These are phyloP conservation scores for Amazona guildingii DNA, from an alignment of 2,113 vertebrate genomes.

Conservation along the genomic window DNA sequence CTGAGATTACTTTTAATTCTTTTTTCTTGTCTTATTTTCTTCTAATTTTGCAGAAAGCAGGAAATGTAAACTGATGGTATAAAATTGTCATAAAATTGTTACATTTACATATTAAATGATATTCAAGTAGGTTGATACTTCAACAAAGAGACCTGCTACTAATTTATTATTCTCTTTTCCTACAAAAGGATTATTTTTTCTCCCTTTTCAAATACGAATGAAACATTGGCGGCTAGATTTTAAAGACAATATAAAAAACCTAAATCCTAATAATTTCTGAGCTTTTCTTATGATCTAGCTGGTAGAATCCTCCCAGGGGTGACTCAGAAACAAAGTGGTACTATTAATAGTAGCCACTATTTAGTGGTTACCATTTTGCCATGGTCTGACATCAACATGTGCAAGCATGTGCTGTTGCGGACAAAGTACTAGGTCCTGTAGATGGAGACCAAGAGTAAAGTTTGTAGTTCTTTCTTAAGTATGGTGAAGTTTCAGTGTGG, in stretches of 20 bases:
- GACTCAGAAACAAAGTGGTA: neutral
- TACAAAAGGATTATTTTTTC: neutral
- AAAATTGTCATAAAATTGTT: neutral
- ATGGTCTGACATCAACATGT: accelerated
- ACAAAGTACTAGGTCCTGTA: neutral
- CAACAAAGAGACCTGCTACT: neutral
- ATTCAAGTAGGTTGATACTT: neutral
- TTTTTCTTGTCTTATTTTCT: neutral
- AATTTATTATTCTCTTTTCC: neutral
- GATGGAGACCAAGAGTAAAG: neutral
- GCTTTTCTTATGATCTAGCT: neutral
- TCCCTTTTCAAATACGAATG: neutral
- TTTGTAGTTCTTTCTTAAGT: neutral
- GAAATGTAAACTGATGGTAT: neutral
- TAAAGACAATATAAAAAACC: neutral
- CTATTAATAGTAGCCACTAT: neutral
- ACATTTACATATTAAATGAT: neutral
- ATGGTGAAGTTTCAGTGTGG: neutral
- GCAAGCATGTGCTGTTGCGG: neutral
- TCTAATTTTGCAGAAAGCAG: neutral
- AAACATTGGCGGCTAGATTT: neutral
- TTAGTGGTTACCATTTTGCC: neutral
- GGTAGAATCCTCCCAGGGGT: neutral
- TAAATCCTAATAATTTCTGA: neutral
- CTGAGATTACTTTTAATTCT: neutral